Conservation (phyloP, 2,797 vertebrate genomes). For the Xiphorhynchus erythropygius region DNA sequence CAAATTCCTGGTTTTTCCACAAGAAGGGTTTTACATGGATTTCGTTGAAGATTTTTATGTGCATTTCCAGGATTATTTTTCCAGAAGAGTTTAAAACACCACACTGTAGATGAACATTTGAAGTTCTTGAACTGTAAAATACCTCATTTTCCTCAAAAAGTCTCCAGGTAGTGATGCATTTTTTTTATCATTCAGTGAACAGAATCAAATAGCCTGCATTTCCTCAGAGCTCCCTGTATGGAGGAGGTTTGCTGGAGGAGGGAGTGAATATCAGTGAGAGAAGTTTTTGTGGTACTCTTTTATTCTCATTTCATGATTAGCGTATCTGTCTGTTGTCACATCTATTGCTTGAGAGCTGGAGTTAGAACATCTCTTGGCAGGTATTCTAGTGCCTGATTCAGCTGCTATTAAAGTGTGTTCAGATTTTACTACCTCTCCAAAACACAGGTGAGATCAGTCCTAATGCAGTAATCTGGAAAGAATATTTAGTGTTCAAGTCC, state of each 20-base stretch:
- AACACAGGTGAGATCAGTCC: not conserved
- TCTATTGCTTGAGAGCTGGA: not conserved
- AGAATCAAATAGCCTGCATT: not conserved
- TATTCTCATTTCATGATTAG: not conserved
- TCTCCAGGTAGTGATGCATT: not conserved
- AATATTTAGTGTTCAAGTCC: not conserved
- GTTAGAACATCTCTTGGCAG: not conserved
- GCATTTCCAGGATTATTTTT: not conserved
- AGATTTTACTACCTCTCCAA: not conserved
- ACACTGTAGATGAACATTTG: not conserved
- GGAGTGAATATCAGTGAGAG: not conserved
- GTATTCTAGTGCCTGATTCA: not conserved
- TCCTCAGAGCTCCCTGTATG: not conserved
- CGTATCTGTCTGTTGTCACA: not conserved
- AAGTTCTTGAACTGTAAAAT: not conserved
- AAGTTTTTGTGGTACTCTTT: not conserved
- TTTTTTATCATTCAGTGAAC: not conserved
- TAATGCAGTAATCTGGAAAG: not conserved
- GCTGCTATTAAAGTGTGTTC: not conserved
- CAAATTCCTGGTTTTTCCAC: not conserved
- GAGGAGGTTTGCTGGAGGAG: not conserved
- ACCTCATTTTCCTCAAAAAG: not conserved
- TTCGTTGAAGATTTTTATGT: not conserved
- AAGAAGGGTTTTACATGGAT: not conserved
- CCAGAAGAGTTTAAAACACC: not conserved